These are phyloP conservation scores for Caenorhabditis zanzibari DNA, from an alignment of 2,888 invertebrate genomes.

Conservation along the genomic window DNA sequence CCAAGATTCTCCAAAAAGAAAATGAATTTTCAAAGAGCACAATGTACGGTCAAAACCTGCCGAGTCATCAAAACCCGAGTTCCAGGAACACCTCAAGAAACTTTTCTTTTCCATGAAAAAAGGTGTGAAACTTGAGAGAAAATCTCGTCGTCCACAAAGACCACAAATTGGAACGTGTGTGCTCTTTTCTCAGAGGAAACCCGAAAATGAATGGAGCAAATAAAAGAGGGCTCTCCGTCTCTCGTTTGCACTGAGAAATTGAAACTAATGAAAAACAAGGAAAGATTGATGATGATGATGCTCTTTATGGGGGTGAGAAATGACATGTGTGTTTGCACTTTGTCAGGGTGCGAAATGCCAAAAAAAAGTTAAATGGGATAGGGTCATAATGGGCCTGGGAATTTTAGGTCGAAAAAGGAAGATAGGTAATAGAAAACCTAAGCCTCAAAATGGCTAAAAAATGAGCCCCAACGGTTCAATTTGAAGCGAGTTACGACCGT, in stretches of 20 bases:
- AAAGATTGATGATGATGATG: too few relatives aligned
- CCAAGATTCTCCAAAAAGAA: constrained; percentile 14
- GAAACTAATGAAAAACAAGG: neutral
- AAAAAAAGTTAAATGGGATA: neutral
- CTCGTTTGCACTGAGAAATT: neutral
- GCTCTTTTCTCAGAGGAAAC: constrained; percentile 17
- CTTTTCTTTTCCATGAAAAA: neutral
- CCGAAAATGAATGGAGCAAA: constrained; percentile 29
- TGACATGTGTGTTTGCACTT: constrained; percentile 19
- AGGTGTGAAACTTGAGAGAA: constrained; percentile 26
- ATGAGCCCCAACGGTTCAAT: too few relatives aligned
- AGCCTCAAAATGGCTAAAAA: too few relatives aligned
- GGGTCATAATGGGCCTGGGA: neutral
- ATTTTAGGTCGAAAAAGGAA: neutral
- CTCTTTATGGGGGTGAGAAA: too few relatives aligned
- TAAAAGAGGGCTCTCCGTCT: neutral
- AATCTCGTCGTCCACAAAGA: neutral
- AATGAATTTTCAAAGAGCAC: too few relatives aligned
- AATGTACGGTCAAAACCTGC: neutral
- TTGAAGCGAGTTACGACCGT: too few relatives aligned
- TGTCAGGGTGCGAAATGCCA: constrained; percentile 1
- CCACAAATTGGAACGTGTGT: constrained; percentile 17
- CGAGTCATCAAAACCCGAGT: constrained; percentile 23
- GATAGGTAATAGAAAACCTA: too few relatives aligned
- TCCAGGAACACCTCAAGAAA: constrained; percentile 28